A percentile compares a stretch with the other conserved stretches of the same genome.
Conservation (phyloP, 2,888 invertebrate species). For the Rotaria sp. region DNA sequence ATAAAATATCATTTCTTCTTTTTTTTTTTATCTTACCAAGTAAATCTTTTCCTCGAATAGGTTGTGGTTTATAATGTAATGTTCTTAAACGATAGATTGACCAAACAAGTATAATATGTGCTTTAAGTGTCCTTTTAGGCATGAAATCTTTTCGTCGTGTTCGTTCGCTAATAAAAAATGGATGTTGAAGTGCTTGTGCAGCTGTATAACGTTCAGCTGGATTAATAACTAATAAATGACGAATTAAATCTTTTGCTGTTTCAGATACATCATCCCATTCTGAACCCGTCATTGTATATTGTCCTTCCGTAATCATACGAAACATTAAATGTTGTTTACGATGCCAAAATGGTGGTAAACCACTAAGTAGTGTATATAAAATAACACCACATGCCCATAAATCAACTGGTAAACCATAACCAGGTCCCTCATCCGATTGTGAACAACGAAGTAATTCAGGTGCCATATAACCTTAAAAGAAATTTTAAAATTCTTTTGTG, state of each 20-base stretch:
- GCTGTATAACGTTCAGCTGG: slow-evolving; percentile 75
- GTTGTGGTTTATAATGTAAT: slow-evolving; percentile 74
- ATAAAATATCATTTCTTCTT: neutral
- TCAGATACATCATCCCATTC: slow-evolving; percentile 94
- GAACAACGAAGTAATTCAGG: slow-evolving; percentile 86
- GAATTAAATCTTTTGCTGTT: slow-evolving; percentile 63
- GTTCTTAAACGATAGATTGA: slow-evolving; percentile 77
- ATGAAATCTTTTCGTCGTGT: neutral
- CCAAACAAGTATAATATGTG: slow-evolving; percentile 73
- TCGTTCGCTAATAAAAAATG: slow-evolving; percentile 76
- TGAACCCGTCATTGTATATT: slow-evolving; percentile 86
- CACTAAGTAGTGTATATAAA: slow-evolving; percentile 94
- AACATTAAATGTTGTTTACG: slow-evolving; percentile 98
- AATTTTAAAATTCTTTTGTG: no score
- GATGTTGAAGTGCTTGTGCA: slow-evolving; percentile 75
- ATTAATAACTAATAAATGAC: slow-evolving; percentile 80
- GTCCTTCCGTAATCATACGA: slow-evolving; percentile 96
- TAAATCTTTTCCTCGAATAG: slow-evolving; percentile 57
- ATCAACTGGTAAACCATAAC: slow-evolving; percentile 86
- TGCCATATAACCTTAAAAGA: slow-evolving; percentile 70
- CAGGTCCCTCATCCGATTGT: slow-evolving; percentile 80
- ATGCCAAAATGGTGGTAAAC: slow-evolving; percentile 99
- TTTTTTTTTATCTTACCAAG: neutral
- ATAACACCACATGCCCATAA: slow-evolving; percentile 99
- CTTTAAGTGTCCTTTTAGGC: slow-evolving; percentile 55